A percentile compares a stretch with the other conserved stretches of the same genome.
Evolutionary conservation across 2,797 vertebrate species (phyloP).

Genomic region (Psittacula echo): DNA sequence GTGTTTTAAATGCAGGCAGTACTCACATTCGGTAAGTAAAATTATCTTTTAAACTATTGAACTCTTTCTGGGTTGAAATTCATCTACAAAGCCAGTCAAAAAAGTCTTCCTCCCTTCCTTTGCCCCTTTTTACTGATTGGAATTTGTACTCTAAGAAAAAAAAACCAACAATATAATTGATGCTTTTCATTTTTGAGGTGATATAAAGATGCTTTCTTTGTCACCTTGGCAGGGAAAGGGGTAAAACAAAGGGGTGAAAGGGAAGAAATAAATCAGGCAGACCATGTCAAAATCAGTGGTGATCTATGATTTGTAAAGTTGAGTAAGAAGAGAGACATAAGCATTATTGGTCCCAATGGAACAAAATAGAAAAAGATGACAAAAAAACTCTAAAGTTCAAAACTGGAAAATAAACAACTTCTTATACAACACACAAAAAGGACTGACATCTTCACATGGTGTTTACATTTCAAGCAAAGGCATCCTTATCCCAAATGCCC

Average conservation of each 20-base stretch:
- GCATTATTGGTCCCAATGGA: not conserved
- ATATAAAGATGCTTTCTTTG: not conserved
- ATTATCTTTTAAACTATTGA: not conserved
- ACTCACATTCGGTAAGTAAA: not conserved
- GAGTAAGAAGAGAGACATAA: constrained; percentile 36
- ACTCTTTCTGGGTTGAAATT: not conserved
- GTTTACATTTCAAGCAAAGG: not conserved
- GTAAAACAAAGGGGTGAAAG: not conserved
- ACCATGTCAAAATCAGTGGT: not conserved
- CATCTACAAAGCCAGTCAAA: not conserved
- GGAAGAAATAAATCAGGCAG: not conserved
- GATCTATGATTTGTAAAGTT: constrained; percentile 33
- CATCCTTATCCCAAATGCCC: not conserved
- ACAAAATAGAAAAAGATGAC: not conserved
- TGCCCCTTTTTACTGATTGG: not conserved
- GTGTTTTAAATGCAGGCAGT: not conserved
- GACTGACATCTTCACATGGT: not conserved
- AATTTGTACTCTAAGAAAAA: constrained; percentile 17
- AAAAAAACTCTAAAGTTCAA: not conserved
- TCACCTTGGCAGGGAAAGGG: not conserved
- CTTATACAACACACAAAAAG: not conserved
- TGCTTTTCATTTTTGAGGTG: not conserved
- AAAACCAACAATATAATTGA: not conserved
- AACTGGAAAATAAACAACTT: not conserved
- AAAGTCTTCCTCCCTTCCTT: not conserved